Conservation (phyloP, 1,140 invertebrate genomes). For the Camponotus pennsylvanicus region DNA sequence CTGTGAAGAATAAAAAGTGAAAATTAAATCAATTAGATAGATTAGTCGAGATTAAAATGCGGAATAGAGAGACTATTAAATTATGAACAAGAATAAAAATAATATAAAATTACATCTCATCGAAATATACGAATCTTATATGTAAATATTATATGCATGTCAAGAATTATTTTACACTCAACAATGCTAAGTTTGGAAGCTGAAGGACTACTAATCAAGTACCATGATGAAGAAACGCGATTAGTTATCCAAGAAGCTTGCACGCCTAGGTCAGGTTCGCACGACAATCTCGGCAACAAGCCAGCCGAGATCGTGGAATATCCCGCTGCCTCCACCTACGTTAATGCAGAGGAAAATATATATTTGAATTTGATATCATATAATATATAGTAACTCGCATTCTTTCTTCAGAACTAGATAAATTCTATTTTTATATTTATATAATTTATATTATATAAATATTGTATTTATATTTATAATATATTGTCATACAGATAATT, state of each 20-base stretch:
- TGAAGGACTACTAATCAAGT: constrained; percentile 34
- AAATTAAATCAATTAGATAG: not conserved
- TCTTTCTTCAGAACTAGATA: not conserved
- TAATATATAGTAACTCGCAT: not conserved
- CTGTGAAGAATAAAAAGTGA: not conserved
- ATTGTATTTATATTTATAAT: too few species aligned
- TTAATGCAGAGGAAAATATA: constrained; percentile 12
- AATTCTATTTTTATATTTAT: not conserved
- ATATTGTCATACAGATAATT: not conserved
- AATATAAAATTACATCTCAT: too few species aligned
- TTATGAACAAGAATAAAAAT: constrained; percentile 1
- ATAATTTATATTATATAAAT: not conserved
- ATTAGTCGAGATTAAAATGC: not conserved
- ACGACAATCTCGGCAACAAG: constrained; percentile 65
- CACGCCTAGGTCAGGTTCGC: constrained; percentile 68
- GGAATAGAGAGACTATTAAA: not conserved
- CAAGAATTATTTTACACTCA: constrained; percentile 18
- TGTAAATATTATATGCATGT: too few species aligned
- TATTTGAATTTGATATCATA: not conserved
- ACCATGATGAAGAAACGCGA: constrained; percentile 64
- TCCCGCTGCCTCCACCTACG: constrained; percentile 14
- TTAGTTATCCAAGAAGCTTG: constrained; percentile 56
- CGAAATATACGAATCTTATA: not conserved
- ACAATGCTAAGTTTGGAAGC: not conserved
- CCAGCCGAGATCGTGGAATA: constrained; percentile 61